Percentiles rank a stretch among this genome's conserved stretches.
Evolutionary conservation across 2,797 vertebrate species (phyloP).

Genomic region (Sphenodon punctatus): DNA sequence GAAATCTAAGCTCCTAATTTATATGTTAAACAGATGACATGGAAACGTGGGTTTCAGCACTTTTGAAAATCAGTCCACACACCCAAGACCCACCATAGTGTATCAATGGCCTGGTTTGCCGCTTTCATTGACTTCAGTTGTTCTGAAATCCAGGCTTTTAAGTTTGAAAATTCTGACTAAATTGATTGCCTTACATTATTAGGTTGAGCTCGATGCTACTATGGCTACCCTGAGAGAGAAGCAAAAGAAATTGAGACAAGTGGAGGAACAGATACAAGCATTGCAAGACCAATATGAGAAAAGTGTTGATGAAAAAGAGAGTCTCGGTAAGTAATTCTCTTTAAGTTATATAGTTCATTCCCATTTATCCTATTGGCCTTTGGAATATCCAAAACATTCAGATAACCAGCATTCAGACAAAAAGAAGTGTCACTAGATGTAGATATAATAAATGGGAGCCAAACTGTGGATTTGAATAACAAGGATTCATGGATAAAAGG

Average conservation of each 20-base stretch:
- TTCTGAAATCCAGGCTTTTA: background rate
- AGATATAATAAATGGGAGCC: too few species aligned
- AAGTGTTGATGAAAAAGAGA: conserved; percentile 82
- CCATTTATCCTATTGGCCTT: too few species aligned
- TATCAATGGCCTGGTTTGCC: background rate
- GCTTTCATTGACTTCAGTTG: background rate
- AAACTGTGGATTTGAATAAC: too few species aligned
- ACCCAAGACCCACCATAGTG: too few species aligned
- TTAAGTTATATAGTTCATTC: too few species aligned
- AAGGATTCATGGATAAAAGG: too few species aligned
- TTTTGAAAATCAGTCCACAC: too few species aligned
- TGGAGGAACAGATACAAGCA: conserved; percentile 81
- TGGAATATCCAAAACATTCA: too few species aligned
- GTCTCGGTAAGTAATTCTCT: conserved; percentile 72
- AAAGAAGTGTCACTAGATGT: too few species aligned
- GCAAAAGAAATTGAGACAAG: conserved; percentile 80
- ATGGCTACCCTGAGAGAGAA: conserved; percentile 83
- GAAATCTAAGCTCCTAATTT: background rate
- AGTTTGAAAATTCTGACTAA: background rate
- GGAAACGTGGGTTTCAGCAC: too few species aligned
- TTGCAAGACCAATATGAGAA: conserved; percentile 83
- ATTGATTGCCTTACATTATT: conserved; percentile 15
- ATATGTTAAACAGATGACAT: too few species aligned
- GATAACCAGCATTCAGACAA: too few species aligned
- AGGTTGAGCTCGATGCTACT: conserved; percentile 85